Evolutionary conservation across 2,113 vertebrate species (phyloP), one percentile per base, ranked within the genome.

Genomic region (Craseonycteris thonglongyai): DNA sequence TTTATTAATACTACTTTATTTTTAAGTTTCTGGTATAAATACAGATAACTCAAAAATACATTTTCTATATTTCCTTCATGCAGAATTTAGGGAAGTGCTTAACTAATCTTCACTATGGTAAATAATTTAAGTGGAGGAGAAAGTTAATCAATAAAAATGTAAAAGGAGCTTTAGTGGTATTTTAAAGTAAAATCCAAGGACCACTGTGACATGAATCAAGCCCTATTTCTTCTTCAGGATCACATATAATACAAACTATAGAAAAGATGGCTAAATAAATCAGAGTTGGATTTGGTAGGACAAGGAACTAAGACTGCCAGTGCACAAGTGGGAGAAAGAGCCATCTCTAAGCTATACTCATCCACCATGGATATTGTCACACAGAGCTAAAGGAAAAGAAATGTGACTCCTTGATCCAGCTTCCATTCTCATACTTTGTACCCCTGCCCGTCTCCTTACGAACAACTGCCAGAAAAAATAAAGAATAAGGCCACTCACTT

Each of bases 111-210:
- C 95, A 90, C 76, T 88, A 66, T 33, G 54, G 88, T 92, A 81
- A 97, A 93, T 97, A 93, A 96, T 92, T 93, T 93, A 97, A 81
- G 26, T 72, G 61, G 35, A n/a, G 58, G 56, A 35, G 83, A 92
- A 90, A 28, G 54, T 93, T 93, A 90, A 97, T 95, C 95, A 96
- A 96, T 92, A 93, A 80, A 78, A 96, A 78, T n/a, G 66, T 74
- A 93, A 90, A 91, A 85, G 59, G 75, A 85, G 45, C 16, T 95
- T 94, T 84, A 59, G 54, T 85, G 92, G 84, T 75, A 93, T 94
- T 95, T 95, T 94, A 88, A 94, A 96, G 87, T 83, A 91, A 97
- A 97, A 92, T 30, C 33, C 84, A 94, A 93, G 56, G 59, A 96
- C 56, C 72, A n/a, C 21, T 90, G 38, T 75, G 69, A 90, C 87